These are phyloP conservation scores for Dicyrtoma fusca DNA, from an alignment of 2,888 invertebrate genomes.

Conservation along the genomic window DNA sequence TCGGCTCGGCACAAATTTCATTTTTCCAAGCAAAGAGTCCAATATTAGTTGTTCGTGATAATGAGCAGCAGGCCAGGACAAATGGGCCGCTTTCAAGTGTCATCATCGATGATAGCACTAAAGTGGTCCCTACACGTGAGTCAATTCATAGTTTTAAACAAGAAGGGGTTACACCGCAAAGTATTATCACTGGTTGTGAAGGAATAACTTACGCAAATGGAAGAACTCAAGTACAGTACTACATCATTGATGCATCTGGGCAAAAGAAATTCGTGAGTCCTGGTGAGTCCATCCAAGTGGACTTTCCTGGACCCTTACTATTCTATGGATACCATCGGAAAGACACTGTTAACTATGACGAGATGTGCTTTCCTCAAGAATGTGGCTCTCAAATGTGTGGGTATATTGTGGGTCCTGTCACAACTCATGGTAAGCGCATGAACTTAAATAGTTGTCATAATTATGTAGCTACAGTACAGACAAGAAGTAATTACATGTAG, in stretches of 20 bases:
- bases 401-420: slow-evolving; percentile 29
- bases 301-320: slow-evolving; percentile 40
- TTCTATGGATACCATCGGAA: slow-evolving; percentile 29
- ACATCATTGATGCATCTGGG: slow-evolving; percentile 49
- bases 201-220: slow-evolving; percentile 38
- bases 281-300: slow-evolving; percentile 29
- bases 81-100: not conserved
- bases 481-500: too few relatives aligned
- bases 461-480: too few relatives aligned
- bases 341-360: slow-evolving; percentile 41
- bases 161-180: slow-evolving; percentile 41
- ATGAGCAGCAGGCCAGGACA: not conserved
- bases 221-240: slow-evolving; percentile 33
- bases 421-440: not conserved
- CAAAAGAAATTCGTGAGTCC: slow-evolving; percentile 42
- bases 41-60: too few relatives aligned
- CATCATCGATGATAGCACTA: too few relatives aligned
- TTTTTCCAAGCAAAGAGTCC: too few relatives aligned
- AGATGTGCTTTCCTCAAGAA: slow-evolving; percentile 51
- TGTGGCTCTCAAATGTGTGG: slow-evolving; percentile 46
- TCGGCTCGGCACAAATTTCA: too few relatives aligned
- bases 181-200: slow-evolving; percentile 44
- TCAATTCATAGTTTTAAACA: not conserved
- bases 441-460: too few relatives aligned
- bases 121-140: too few relatives aligned